These are phyloP conservation scores for Chirona hameri DNA, from an alignment of 2,888 invertebrate species.

Conservation along the genomic window DNA sequence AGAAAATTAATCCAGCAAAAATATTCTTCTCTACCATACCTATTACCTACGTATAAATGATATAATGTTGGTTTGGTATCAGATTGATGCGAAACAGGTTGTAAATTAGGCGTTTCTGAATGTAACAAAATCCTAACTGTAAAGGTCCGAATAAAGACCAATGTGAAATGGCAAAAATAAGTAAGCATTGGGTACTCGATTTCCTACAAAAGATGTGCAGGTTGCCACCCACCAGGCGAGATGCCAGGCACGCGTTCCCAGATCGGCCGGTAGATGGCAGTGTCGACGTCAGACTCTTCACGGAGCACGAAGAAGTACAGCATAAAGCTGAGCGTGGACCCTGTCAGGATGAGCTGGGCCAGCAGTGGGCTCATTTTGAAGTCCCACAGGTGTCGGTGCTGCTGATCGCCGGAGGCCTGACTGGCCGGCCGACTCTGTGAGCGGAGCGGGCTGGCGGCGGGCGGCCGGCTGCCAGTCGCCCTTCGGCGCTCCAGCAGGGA, in stretches of 20 bases:
- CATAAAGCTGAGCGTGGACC: not conserved
- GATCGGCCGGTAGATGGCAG: conserved; percentile 1
- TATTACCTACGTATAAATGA: too few relatives aligned
- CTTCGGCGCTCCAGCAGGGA: not conserved
- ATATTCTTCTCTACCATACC: too few relatives aligned
- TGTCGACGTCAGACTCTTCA: not conserved
- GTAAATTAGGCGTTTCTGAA: too few relatives aligned
- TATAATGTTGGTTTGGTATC: too few relatives aligned
- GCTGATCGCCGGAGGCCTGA: not conserved
- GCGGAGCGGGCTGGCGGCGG: not conserved
- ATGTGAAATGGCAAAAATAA: too few relatives aligned
- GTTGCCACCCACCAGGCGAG: not conserved
- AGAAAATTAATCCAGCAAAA: too few relatives aligned
- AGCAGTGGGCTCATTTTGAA: not conserved
- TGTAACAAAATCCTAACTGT: too few relatives aligned
- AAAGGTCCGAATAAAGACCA: too few relatives aligned
- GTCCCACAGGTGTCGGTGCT: not conserved
- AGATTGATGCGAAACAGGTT: too few relatives aligned
- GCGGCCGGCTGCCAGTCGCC: not conserved
- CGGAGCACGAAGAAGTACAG: not conserved
- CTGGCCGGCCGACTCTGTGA: not conserved
- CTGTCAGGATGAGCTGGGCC: not conserved
- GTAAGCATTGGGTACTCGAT: too few relatives aligned
- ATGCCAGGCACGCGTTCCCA: conserved; percentile 4
- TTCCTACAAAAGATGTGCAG: not conserved